Conservation (phyloP, 2,113 vertebrate genomes). For the Todiramphus saurophagus region DNA sequence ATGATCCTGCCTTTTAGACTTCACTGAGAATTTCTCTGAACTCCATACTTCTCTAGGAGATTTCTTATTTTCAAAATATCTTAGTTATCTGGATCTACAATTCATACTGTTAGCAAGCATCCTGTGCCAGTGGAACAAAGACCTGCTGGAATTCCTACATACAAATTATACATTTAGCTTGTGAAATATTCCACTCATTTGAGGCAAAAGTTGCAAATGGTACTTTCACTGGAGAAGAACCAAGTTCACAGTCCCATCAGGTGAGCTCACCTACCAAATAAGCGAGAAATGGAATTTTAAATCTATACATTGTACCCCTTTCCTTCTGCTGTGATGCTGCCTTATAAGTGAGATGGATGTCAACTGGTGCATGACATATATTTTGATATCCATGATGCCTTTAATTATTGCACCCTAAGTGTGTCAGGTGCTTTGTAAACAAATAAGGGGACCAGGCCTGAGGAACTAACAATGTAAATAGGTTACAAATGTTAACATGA, state of each 20-base stretch:
- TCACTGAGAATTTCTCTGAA: not conserved
- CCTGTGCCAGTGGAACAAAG: not conserved
- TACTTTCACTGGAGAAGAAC: not conserved
- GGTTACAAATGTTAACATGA: not conserved
- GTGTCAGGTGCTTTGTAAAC: not conserved
- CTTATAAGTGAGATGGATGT: not conserved
- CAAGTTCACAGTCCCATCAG: not conserved
- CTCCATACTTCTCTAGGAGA: not conserved
- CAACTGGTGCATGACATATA: not conserved
- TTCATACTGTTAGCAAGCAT: not conserved
- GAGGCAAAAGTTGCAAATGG: not conserved
- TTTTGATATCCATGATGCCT: not conserved
- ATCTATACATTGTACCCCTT: not conserved
- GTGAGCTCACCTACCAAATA: not conserved
- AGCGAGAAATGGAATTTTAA: not conserved
- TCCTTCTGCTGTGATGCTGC: not conserved
- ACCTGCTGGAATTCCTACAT: not conserved
- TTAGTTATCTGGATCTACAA: not conserved
- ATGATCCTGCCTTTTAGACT: not conserved
- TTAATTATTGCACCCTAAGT: not conserved
- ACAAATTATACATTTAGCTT: not conserved
- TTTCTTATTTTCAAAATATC: not conserved
- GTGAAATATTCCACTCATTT: not conserved
- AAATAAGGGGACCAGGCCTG: not conserved
- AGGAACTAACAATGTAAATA: not conserved